These are phyloP conservation scores for Tribolium castaneum DNA, from an alignment of 1,140 invertebrate species.

Conservation along the genomic window DNA sequence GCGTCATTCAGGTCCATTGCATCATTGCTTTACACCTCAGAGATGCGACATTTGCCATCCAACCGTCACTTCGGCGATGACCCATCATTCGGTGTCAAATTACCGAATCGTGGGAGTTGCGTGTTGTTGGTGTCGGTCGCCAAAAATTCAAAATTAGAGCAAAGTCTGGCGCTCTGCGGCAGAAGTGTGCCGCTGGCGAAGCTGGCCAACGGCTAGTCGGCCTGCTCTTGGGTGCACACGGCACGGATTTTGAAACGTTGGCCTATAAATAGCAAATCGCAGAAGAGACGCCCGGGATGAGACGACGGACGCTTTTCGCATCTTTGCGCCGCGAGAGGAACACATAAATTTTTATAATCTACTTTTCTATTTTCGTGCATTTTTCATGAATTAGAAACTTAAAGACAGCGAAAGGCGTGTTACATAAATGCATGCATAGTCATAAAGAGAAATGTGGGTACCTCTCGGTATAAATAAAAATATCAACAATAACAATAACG, in stretches of 20 bases:
- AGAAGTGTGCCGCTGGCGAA: slow-evolving; percentile 17
- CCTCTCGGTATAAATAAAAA: background rate
- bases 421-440: background rate
- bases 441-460: background rate
- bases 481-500: background rate
- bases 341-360: slow-evolving; percentile 7
- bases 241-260: slow-evolving; percentile 23
- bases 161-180: slow-evolving; percentile 2
- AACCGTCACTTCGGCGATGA: background rate
- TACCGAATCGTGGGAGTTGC: slow-evolving; percentile 36
- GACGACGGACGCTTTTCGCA: slow-evolving; percentile 1
- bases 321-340: slow-evolving; percentile 2
- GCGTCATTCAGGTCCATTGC: background rate
- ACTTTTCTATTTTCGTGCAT: background rate
- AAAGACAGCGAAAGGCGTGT: background rate
- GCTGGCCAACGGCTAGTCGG: slow-evolving; percentile 18
- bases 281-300: slow-evolving; percentile 29
- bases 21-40: background rate
- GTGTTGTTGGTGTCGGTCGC: slow-evolving; percentile 35
- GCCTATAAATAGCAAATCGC: slow-evolving; percentile 25
- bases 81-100: slow-evolving; percentile 30
- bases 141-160: slow-evolving; percentile 51
- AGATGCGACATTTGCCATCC: background rate
- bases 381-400: slow-evolving; percentile 15
- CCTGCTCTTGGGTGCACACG: slow-evolving; percentile 10